Evolutionary conservation across 2,797 vertebrate species (phyloP), one percentile per base, ranked within the genome.

Genomic region (Scomberomorus guttatus): DNA sequence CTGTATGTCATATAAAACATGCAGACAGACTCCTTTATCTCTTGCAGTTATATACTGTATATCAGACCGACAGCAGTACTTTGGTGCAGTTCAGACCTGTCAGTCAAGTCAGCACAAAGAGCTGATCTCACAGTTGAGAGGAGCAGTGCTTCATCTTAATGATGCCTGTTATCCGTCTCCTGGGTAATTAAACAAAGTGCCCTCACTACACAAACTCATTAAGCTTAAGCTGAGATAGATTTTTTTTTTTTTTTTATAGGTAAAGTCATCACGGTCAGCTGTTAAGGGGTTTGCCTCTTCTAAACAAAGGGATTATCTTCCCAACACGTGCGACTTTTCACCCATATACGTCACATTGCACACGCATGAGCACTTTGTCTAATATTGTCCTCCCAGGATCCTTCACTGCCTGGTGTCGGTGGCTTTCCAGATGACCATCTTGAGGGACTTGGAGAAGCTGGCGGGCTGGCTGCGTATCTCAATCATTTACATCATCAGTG

Each of bases 401-500:
- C 96, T 99, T 94, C 98, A 99, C 96, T 99, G 98, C 91, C 90
- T 99, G 93, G 97, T 99, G 80, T 99, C 98, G 0, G 84, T 99
- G 87, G 97, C 96, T 87, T 98, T 99, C 95, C 98, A 99, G 95
- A 99, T 99, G 98, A 99, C 98, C 37, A 98, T 99, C 89, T 92
- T 99, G 83, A 93, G 98, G 79, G 98, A 99, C 94, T 89, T 99
- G 87, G 98, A 99, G 94, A 99, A 99, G 90, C 93, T 99, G 92
- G 98, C 98, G 0, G 98, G 98, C 70, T 99, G 98, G 98, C 96
- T 99, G 86, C 97, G 98, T 79, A 99, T 99, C 88, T 98, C 98
- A 80, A 98, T 99, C 93, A 99, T 99, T 94, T 99, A 99, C 94
- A 96, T 99, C 87, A 93, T 99, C 86, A 99, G 98, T 29, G 98